phyloP scores from a whole-genome alignment of 2,113 vertebrate genomes.

The Phaethornis superciliosus region DNA sequence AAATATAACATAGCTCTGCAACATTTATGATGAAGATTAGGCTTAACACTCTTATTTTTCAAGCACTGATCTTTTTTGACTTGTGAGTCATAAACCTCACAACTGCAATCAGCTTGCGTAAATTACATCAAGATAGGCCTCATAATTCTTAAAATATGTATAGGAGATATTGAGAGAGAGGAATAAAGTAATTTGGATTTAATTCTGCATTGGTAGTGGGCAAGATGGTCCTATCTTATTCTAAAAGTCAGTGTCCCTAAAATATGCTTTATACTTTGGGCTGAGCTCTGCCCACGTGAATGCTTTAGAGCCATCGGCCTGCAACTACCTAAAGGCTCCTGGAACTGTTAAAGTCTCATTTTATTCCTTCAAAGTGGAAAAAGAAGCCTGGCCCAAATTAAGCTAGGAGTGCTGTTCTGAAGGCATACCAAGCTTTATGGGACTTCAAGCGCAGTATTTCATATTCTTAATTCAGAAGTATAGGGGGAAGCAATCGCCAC shows the following conservation, averaged over 20 bases:
- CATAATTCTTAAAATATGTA: background rate
- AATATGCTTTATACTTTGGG: background rate
- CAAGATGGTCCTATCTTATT: background rate
- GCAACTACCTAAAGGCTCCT: constrained; percentile 55
- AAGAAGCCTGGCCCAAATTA: constrained; percentile 79
- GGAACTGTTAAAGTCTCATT: constrained; percentile 69
- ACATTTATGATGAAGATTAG: background rate
- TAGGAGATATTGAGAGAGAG: background rate
- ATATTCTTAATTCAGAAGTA: constrained; percentile 77
- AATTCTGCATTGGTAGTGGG: background rate
- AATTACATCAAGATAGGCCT: background rate
- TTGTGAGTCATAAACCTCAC: background rate
- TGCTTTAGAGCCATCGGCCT: constrained; percentile 23
- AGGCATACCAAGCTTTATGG: constrained; percentile 79
- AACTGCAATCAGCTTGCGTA: background rate
- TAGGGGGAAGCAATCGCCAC: constrained; percentile 61
- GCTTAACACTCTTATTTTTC: background rate
- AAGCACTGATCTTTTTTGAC: background rate
- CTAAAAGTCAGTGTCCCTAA: background rate
- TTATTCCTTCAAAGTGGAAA: constrained; percentile 77
- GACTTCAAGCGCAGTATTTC: constrained; percentile 76
- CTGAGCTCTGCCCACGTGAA: background rate
- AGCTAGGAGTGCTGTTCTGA: constrained; percentile 69
- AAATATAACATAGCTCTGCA: background rate
- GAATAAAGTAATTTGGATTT: background rate